Base-by-base conservation (phyloP, 53 echinoderm and acorn worm genomes). In the Temnopleurus reevesii region DNA sequence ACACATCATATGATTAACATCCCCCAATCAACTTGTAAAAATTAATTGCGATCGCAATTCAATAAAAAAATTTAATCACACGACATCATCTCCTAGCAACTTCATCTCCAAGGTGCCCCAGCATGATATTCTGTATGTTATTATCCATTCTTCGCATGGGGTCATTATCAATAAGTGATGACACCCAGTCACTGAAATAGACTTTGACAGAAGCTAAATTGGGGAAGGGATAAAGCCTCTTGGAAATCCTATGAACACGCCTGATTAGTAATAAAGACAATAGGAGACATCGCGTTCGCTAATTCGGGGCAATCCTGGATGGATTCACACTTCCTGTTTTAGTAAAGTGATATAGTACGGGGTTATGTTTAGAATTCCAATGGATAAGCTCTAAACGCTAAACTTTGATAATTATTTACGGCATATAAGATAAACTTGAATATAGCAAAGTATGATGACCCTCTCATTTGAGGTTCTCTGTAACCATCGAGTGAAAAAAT, bases 31-130 rank as follows among this genome's bases (percentile, higher is more conserved):
- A 36, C 41, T 71, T n/a, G n/a, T 23, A 71, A 71, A 71, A 41
- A 71, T 71, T 71, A 71, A 71, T 71, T 38, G 41, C 21, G 4
- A 17, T 35, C 36, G 71, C 41, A 71, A 71, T 71, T 71, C 36
- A 41, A 71, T 71, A 71, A 71, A 71, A 63, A n/a, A 43, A n/a
- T 18, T 71, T 21, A 71, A 71, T 71, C 21, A 43, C 36, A 71
- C 41, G 71, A 71, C 41, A 41, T 71, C 71, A 41, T 71, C 71
- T 38, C 71, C 10, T 71, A 10, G 71, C 41, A 41, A 71, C 71
- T 41, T 19, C 71, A 71, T 71, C 71, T 12, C 71, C 71, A 41
- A n/a, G 21, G n/a, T 41, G 2, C 38, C 18, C 21, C 21, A 23
- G 2, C 19, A 21, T 19, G 24, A n/a, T 19, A 56, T 15, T 21